Conservation (phyloP, 2,797 vertebrate species). For the Liasis olivaceus region DNA sequence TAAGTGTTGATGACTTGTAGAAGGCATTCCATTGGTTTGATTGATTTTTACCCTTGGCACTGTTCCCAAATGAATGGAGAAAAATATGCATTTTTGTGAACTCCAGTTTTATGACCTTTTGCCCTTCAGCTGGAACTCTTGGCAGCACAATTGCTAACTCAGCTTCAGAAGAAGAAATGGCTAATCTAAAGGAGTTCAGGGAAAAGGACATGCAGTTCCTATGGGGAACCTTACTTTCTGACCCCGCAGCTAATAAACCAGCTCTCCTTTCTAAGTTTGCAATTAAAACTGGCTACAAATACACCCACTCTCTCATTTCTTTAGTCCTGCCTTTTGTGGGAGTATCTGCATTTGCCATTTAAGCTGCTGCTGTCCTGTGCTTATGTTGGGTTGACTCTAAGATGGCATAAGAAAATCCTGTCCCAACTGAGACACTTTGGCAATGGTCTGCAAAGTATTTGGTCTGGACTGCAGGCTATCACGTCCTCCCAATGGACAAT, state of each 20-base stretch:
- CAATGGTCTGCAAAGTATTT: background rate
- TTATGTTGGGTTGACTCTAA: background rate
- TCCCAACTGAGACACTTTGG: background rate
- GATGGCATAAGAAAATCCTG: background rate
- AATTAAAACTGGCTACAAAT: background rate
- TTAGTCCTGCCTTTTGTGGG: background rate
- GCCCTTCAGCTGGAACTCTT: conserved; percentile 17
- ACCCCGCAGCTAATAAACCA: background rate
- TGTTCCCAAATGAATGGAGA: background rate
- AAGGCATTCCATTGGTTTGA: background rate
- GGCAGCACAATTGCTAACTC: conserved; percentile 4
- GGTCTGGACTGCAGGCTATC: background rate
- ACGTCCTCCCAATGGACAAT: background rate
- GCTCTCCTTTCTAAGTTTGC: background rate
- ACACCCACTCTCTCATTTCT: background rate
- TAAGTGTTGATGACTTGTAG: background rate
- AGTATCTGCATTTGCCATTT: background rate
- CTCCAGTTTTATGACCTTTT: background rate
- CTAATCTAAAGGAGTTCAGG: background rate
- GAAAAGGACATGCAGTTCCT: background rate
- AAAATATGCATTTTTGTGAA: background rate
- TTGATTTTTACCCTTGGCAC: background rate
- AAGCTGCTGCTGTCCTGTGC: background rate
- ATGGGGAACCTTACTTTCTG: background rate
- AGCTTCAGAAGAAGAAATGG: background rate